Percentiles rank a stretch among this genome's conserved stretches.
Evolutionary conservation across 2,888 invertebrate species (phyloP).

Genomic region (Ariolimax columbianus): DNA sequence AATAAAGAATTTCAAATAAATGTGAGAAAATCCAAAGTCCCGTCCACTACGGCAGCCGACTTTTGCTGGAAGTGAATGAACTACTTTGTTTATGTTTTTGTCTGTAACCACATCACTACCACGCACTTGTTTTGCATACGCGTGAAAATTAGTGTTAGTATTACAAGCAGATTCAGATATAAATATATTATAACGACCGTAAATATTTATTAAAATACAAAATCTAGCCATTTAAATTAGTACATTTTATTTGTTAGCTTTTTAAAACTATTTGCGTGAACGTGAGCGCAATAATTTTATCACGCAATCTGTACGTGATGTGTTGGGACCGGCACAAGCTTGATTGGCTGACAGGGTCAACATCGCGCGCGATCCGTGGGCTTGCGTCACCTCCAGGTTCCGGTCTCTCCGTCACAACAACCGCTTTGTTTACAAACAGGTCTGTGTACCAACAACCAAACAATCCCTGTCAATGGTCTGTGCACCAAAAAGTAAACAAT

Average conservation of each 20-base stretch:
- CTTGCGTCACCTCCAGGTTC: conserved; percentile 14
- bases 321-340: conserved; percentile 27
- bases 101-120: conserved; percentile 16
- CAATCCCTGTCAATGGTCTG: no score
- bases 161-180: not conserved
- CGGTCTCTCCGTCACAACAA: not conserved
- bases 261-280: no score
- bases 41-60: not conserved
- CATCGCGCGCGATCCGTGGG: not conserved
- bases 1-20: not conserved
- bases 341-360: conserved; percentile 24
- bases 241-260: not conserved
- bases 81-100: conserved; percentile 43
- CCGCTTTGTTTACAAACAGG: not conserved
- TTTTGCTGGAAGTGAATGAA: conserved; percentile 28
- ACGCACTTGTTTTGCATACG: conserved; percentile 3
- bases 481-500: no score
- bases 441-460: no score
- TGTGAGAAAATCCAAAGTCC: not conserved
- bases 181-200: not conserved
- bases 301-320: conserved; percentile 17
- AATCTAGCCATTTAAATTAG: not conserved
- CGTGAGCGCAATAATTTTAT: conserved; percentile 5
- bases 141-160: not conserved
- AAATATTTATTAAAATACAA: not conserved